phyloP scores from a whole-genome alignment of 2,888 invertebrate species.

The Hirtodrosophila cameraria region DNA sequence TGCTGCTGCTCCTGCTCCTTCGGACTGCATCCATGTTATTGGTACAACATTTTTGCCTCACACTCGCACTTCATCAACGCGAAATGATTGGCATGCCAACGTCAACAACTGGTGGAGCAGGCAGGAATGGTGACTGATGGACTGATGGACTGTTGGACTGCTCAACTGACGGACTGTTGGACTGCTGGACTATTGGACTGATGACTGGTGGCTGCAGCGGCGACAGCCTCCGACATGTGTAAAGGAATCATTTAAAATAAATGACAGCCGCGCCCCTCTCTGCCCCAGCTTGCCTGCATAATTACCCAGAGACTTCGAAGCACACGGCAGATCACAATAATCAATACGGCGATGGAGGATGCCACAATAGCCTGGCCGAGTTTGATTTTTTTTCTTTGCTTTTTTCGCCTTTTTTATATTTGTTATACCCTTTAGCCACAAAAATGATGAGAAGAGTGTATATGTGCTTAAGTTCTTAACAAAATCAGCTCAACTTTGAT shows the following conservation, averaged over 20 bases:
- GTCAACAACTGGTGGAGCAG: conserved; percentile 40
- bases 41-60: conserved; percentile 78
- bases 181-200: conserved; percentile 8
- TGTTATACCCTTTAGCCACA: conserved; percentile 35
- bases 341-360: conserved; percentile 64
- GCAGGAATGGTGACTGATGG: neutral
- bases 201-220: conserved; percentile 59
- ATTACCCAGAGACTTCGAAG: conserved; percentile 65
- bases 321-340: conserved; percentile 80
- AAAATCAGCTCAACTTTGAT: no score
- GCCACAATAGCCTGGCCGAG: conserved; percentile 33
- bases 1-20: neutral
- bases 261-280: conserved; percentile 66
- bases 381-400: conserved; percentile 24
- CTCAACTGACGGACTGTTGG: neutral
- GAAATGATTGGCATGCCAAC: conserved; percentile 79
- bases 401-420: neutral
- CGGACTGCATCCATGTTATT: conserved; percentile 51
- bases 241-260: conserved; percentile 81
- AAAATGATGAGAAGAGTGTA: no score
- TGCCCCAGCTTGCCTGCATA: conserved; percentile 54
- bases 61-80: conserved; percentile 80
- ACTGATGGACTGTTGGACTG: no score
- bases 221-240: conserved; percentile 76
- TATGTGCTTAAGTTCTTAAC: no score